phyloP scores from a whole-genome alignment of 2,797 vertebrate species.

The Podargus strigoides region DNA sequence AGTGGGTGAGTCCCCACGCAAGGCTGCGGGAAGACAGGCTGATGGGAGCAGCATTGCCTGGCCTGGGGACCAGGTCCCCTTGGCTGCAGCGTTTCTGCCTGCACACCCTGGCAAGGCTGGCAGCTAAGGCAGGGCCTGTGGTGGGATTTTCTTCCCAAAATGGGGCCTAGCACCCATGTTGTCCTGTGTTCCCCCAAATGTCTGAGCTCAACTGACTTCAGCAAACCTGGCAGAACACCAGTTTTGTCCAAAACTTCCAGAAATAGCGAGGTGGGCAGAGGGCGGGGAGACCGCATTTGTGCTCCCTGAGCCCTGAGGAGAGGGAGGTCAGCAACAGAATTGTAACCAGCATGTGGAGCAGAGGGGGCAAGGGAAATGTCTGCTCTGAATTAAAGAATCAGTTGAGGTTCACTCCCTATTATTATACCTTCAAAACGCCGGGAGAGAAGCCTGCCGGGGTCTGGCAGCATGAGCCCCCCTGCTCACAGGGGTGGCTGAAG shows the following conservation, averaged over 20 bases:
- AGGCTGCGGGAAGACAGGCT: background rate
- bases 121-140: background rate
- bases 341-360: background rate
- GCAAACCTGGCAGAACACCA: background rate
- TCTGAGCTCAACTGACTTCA: background rate
- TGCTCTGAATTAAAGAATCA: background rate
- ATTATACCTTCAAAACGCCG: background rate
- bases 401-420: background rate
- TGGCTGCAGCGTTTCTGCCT: accelerated
- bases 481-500: background rate
- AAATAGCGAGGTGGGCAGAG: background rate
- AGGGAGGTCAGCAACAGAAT: background rate
- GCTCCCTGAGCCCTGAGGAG: background rate
- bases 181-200: background rate
- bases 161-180: accelerated
- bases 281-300: background rate
- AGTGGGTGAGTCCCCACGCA: background rate
- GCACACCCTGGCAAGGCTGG: background rate
- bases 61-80: background rate
- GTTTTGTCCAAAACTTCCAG: background rate
- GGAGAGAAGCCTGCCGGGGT: background rate
- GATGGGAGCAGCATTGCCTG: background rate
- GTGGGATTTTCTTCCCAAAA: background rate
- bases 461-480: background rate
- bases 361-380: background rate